These are phyloP conservation scores for Heliconius hewitsoni DNA, from an alignment of 1,140 invertebrate species.

Conservation along the genomic window DNA sequence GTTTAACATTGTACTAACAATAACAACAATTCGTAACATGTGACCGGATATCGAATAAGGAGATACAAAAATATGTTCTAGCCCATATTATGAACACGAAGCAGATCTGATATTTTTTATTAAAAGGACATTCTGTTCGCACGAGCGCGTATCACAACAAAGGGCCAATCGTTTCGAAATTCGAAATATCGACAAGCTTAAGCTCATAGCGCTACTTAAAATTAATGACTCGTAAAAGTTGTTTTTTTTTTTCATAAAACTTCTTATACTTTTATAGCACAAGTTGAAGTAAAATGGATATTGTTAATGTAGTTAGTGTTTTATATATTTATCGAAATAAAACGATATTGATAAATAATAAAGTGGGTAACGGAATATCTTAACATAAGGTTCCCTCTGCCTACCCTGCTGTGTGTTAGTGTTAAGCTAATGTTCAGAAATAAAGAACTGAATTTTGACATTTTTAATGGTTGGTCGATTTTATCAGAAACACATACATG, in stretches of 20 bases:
- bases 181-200: not conserved
- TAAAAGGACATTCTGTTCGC: not conserved
- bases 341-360: too few relatives aligned
- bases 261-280: not conserved
- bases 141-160: not conserved
- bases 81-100: too few relatives aligned
- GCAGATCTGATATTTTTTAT: not conserved
- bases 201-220: not conserved
- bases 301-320: not conserved
- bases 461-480: not conserved
- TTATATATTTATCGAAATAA: not conserved
- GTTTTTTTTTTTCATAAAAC: not conserved
- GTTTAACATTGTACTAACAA: too few relatives aligned
- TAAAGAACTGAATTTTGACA: not conserved
- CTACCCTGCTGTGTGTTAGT: too few relatives aligned
- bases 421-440: not conserved
- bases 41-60: too few relatives aligned
- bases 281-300: not conserved
- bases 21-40: too few relatives aligned
- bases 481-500: not conserved
- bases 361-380: too few relatives aligned
- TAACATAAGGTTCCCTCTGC: too few relatives aligned
- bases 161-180: not conserved
- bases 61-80: too few relatives aligned
- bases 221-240: constrained; percentile 5